Evolutionary conservation across 2,888 invertebrate species (phyloP).

Genomic region (Eupelmus urozonus): DNA sequence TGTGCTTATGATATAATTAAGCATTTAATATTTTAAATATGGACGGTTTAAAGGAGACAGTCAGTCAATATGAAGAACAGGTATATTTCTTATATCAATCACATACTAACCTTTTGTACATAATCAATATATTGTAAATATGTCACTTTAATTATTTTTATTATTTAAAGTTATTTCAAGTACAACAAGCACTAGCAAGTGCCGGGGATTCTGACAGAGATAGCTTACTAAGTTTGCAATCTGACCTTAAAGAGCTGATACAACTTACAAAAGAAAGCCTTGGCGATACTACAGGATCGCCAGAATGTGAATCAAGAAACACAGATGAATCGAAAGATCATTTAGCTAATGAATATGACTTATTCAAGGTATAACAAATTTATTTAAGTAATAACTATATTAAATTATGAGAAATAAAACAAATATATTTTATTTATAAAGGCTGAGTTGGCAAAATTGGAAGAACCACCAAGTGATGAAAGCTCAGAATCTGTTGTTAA

Average conservation of each 20-base stretch:
- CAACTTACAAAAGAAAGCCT: constrained; percentile 83
- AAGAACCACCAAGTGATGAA: constrained; percentile 66
- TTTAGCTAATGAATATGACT: constrained; percentile 81
- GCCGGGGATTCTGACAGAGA: constrained; percentile 79
- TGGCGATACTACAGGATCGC: constrained; percentile 66
- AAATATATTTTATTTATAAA: constrained; percentile 25
- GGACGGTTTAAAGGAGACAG: constrained; percentile 66
- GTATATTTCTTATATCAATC: constrained; percentile 60
- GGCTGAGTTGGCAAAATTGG: constrained; percentile 78
- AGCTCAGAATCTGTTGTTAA: constrained; percentile 66
- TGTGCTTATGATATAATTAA: constrained; percentile 8
- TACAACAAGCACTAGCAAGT: constrained; percentile 80
- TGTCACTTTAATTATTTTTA: neutral
- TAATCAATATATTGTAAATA: neutral
- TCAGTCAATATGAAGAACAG: constrained; percentile 71
- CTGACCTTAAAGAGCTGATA: constrained; percentile 84
- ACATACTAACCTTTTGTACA: neutral
- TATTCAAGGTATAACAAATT: constrained; percentile 85
- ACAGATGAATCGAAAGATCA: constrained; percentile 68
- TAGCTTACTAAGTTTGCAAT: constrained; percentile 81
- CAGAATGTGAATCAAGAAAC: constrained; percentile 65
- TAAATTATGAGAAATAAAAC: constrained; percentile 1
- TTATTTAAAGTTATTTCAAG: constrained; percentile 80
- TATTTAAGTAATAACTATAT: neutral
- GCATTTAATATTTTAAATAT: constrained; percentile 65